Percentiles rank a stretch among this genome's conserved stretches.
Evolutionary conservation across 1,140 invertebrate species (phyloP).

Genomic region (Trichogramma pretiosum): DNA sequence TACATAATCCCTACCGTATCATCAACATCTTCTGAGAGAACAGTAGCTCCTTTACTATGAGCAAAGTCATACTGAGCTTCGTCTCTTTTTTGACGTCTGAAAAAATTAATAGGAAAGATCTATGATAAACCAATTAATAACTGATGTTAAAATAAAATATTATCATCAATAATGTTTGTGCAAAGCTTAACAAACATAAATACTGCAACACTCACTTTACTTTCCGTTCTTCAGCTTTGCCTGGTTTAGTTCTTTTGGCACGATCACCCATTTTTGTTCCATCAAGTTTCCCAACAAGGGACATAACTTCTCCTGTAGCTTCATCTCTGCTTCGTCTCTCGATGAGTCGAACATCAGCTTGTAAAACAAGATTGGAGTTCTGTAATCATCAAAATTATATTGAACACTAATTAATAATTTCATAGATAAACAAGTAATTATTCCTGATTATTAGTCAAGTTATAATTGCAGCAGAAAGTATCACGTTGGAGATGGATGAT

Average conservation of each 20-base stretch:
- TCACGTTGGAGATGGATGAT: no score
- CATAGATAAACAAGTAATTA: not conserved
- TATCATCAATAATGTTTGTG: not conserved
- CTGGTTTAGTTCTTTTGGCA: slow-evolving; percentile 78
- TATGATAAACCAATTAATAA: no score
- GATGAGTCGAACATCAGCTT: slow-evolving; percentile 97
- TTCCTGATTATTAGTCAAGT: no score
- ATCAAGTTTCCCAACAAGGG: slow-evolving; percentile 84
- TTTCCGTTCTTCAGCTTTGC: slow-evolving; percentile 84
- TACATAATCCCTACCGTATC: slow-evolving; percentile 92
- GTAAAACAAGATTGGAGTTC: slow-evolving; percentile 99
- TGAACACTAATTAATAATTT: not conserved
- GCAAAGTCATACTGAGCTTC: slow-evolving; percentile 87
- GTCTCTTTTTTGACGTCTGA: slow-evolving; percentile 73
- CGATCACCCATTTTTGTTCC: slow-evolving; percentile 94
- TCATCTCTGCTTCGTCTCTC: slow-evolving; percentile 96
- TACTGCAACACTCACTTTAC: slow-evolving; percentile 56
- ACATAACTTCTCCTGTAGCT: slow-evolving; percentile 96
- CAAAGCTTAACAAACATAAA: not conserved
- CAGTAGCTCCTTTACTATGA: slow-evolving; percentile 78
- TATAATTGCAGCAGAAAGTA: no score
- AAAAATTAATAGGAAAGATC: no score
- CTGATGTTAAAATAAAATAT: no score
- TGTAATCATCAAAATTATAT: slow-evolving; percentile 43
- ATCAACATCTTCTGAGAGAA: slow-evolving; percentile 81